Base-by-base conservation (phyloP, 2,113 vertebrate genomes). In the Gulo gulo region DNA sequence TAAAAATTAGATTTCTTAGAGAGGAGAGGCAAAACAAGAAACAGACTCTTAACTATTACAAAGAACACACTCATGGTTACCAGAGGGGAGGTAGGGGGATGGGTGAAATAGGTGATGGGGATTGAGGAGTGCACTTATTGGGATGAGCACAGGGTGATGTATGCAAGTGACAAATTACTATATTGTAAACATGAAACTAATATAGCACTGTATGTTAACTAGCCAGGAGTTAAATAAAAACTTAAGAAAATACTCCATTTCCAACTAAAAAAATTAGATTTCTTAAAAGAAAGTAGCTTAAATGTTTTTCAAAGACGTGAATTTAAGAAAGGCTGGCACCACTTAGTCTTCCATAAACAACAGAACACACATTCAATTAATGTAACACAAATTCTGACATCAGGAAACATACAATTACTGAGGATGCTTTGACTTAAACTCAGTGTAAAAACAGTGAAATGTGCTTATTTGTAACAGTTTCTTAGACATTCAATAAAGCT, bases 301-400 rank as follows among this genome's bases (percentile, higher is more conserved):
- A 6, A 61, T 78, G 36, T 71, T 93, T 76, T 16, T 16, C 57
- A 97, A 92, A 85, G 6, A 85, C 36, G 42, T n/a, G 11, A 89
- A 81, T 29, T 85, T 88, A 81, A 86, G 65, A 84, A 88, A 96
- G 84, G 67, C 42, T 92, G 31, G 9, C 45, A 52, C 36, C 29
- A 50, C 20, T 84, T 71, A 84, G 55, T 13, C 50, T 63, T 89
- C 50, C 42, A 31, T 86, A 96, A 94, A 96, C 73, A 97, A 83
- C 42, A 42, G 61, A 92, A 92, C 45, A 83, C n/a, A 90, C 1
- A 59, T 85, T 90, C 59, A n/a, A 82, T 65, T 81, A 84, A 81
- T 42, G 24, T 67, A 23, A 80, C 63, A n/a, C 4, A 88, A 31
- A 83, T 36, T 55, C 52, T 31, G 59, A 82, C 18, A 2, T 13